phyloP scores from a whole-genome alignment of 2,113 vertebrate species.

The Brachyhypopomus occidentalis region DNA sequence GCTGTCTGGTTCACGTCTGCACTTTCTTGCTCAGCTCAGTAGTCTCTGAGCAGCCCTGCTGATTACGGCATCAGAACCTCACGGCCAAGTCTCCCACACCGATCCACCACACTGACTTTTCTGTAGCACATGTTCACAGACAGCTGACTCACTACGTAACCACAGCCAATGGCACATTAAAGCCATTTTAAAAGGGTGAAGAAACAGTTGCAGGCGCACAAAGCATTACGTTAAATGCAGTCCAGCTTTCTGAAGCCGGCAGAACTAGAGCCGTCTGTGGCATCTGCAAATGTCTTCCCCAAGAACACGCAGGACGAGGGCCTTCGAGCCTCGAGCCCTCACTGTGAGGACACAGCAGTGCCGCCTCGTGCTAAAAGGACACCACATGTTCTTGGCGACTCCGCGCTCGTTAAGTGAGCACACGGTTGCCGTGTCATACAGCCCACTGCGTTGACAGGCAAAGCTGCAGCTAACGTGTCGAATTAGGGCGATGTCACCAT shows the following conservation, averaged over 20 bases:
- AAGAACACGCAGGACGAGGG: not conserved
- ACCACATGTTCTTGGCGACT: slow-evolving; percentile 12
- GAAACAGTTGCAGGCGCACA: not conserved
- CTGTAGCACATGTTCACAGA: too few relatives aligned
- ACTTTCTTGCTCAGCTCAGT: too few relatives aligned
- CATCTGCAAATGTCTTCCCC: not conserved
- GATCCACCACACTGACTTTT: too few relatives aligned
- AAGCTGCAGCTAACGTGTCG: slow-evolving; percentile 12
- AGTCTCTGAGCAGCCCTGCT: too few relatives aligned
- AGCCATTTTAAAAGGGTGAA: not conserved
- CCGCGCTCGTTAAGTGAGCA: not conserved
- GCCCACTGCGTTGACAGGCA: slow-evolving; percentile 13
- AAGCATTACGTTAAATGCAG: not conserved
- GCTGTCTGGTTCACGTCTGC: too few relatives aligned
- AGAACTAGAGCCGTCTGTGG: not conserved
- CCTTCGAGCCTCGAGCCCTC: not conserved
- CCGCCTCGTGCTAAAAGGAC: slow-evolving; percentile 10
- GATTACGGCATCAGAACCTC: too few relatives aligned
- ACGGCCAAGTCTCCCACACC: too few relatives aligned
- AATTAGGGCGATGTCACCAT: not conserved
- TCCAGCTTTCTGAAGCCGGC: not conserved
- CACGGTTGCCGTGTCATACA: not conserved
- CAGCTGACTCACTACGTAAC: too few relatives aligned
- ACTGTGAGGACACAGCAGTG: not conserved
- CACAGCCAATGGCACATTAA: not conserved